These are phyloP conservation scores for Agriopis marginaria DNA, from an alignment of 2,888 invertebrate species.

Conservation along the genomic window DNA sequence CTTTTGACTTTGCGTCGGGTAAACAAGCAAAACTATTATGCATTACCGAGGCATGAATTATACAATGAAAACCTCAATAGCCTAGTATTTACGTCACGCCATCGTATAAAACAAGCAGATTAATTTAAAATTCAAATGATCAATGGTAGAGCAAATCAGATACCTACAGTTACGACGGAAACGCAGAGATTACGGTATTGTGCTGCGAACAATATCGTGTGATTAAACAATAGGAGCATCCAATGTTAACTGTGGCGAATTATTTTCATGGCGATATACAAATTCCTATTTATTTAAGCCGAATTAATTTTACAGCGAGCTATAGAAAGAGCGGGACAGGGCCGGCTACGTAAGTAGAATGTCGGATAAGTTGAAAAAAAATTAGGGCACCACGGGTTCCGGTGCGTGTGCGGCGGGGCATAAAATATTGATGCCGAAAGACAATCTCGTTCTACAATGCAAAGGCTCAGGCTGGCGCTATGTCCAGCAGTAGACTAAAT, in stretches of 20 bases:
- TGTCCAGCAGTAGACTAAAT: no score
- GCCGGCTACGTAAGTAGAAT: no score
- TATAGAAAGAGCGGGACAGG: no score
- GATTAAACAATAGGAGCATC: slow-evolving; percentile 18
- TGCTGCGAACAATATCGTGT: slow-evolving; percentile 22
- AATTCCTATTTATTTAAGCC: no score
- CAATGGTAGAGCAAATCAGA: slow-evolving; percentile 10
- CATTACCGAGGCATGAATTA: background rate
- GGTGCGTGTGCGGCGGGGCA: no score
- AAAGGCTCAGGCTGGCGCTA: no score
- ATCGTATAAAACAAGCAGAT: slow-evolving; percentile 16
- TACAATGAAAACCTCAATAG: background rate
- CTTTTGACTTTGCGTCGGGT: no score
- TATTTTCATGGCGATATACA: slow-evolving; percentile 1
- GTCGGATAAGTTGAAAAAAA: no score
- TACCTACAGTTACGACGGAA: slow-evolving; percentile 14
- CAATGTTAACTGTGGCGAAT: background rate
- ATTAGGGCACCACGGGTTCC: no score
- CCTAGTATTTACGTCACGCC: slow-evolving; percentile 1
- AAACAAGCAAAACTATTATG: background rate
- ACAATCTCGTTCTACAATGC: no score
- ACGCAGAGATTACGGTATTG: slow-evolving; percentile 19
- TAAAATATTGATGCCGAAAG: no score
- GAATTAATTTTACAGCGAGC: background rate
- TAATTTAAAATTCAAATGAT: slow-evolving; percentile 24